Base-by-base conservation (phyloP, 2,797 vertebrate species). In the Ctenochaetus hawaiiensis region DNA sequence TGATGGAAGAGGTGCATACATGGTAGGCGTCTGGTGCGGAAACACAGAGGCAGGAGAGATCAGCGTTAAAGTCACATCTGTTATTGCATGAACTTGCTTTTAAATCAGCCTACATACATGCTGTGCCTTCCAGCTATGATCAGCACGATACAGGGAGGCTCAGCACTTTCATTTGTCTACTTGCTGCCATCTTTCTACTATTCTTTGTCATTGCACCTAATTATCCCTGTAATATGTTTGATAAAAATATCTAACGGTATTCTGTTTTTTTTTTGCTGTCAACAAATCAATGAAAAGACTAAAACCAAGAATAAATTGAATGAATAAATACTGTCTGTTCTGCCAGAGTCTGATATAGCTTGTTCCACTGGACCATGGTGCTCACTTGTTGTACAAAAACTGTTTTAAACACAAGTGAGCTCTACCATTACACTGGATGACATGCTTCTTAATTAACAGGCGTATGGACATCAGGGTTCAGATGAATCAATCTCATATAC, bases 1-100 rank as follows among this genome's bases (percentile, higher is more conserved):
- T 99, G 98, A 90, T 99, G 98, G 95, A 99, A 99, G 93, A 99
- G 98, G 94, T 99, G 98, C 98, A 99, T 99, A 97, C 98, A 99
- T 0, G 98, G 98, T 87, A 99, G 97, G 75, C 98, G 98, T 82
- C 98, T 99, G 92, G 47, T 67, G 81, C 23, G 49, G 17, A 78
- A 51, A 87, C 30, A 49, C 8, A 78, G 5, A 56, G 13, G 14
- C 0, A 57, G 30, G 61, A n/a, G 20, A 56, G 1, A 30, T 10
- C 10, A 20, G 23, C 6, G 5, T 58, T 51, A 1, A 49, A 30
- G 26, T 7, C 23, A 45, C 43, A 58, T 22, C 5, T 13, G 20
- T 22, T 23, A 10, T 20, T 6, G 26, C 23, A 49, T 14, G 9
- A 30, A 53, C 11, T 12, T 3, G 2, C 10, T 34, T 37, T 54